Percentiles rank a stretch among this genome's conserved stretches.
These are phyloP conservation scores for Stylophora pistillata DNA, from an alignment of 64 coral and sea anemone species.

Conservation along the genomic window DNA sequence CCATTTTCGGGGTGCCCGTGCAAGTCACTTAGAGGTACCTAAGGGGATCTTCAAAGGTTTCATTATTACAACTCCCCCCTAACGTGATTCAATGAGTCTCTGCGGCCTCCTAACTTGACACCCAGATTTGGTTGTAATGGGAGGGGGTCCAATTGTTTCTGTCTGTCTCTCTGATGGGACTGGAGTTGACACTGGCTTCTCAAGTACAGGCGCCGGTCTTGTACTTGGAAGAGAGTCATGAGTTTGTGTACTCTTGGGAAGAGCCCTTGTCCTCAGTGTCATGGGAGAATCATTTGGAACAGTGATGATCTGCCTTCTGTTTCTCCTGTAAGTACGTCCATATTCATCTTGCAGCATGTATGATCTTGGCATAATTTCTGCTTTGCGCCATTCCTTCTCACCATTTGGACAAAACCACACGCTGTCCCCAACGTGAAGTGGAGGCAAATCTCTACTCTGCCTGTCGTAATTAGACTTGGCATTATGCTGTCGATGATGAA, in stretches of 20 bases:
- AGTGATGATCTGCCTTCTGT: slow-evolving; percentile 18
- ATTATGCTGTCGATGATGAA: too few species aligned
- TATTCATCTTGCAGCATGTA: too few species aligned
- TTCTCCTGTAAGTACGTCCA: too few species aligned
- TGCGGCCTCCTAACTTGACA: background rate
- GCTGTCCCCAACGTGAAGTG: too few species aligned
- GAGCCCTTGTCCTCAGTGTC: background rate
- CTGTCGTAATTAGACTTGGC: too few species aligned
- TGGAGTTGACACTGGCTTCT: background rate
- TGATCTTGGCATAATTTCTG: too few species aligned
- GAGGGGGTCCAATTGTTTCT: background rate
- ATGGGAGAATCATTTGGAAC: slow-evolving; percentile 4
- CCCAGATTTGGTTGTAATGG: slow-evolving; percentile 6
- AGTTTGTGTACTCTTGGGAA: background rate
- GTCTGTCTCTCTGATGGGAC: background rate
- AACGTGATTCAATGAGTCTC: slow-evolving; percentile 43
- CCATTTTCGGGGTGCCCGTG: too few species aligned
- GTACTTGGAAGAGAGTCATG: too few species aligned
- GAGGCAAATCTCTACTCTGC: too few species aligned
- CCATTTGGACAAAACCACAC: too few species aligned
- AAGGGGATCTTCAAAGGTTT: background rate
- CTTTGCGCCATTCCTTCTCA: too few species aligned
- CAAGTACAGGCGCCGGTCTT: background rate
- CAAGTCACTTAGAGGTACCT: too few species aligned
- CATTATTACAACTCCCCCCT: background rate